Base-by-base conservation (phyloP, 2,888 invertebrate species). In the Andrena trimmerana region DNA sequence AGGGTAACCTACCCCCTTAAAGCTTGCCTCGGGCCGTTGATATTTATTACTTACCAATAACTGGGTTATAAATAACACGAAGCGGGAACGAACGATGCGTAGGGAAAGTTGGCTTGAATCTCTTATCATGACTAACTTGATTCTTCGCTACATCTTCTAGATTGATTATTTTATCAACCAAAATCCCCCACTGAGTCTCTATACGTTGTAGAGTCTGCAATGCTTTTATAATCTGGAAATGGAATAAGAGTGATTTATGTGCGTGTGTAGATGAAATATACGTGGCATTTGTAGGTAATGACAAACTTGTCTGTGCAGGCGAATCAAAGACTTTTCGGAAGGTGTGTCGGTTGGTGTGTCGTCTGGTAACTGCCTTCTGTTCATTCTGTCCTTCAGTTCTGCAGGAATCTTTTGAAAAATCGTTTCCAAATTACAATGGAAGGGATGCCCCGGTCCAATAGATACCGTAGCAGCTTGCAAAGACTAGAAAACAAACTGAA, bases 191-290 rank as follows among this genome's bases (percentile, higher is more conserved):
- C 92, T 99, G 98, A 0, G 98, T 98, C 94, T 99, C 98, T 3
- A 99, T 98, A 83, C 99, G 96, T 94, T 98, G 97, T 62, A 98
- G 95, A n/a, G 97, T 97, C 94, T 99, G 99, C 33, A 99, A 95
- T 0, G 98, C 97, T 95, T 98, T 98, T 83, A 98, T 98, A 1
- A 97, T 96, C 96, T 97, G 90, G 50, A 91, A 70, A 77, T 48
- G 79, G 74, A 77, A 81, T 57, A 20, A 68, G 54, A 72, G 52
- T 29, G 48, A 65, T 81, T 52, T 10, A 42, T 48, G 79, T 16
- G 13, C 8, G 67, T 7, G 13, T 27, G 27, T 7, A 27, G 10
- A 10, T 13, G 1, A 27, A 6, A 79, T 13, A 1, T 29, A 29
- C 59, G 67, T 68, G n/a, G n/a, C 62, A 54, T 62, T 76, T 75